A percentile compares a stretch with the other conserved stretches of the same genome.
Evolutionary conservation across 2,113 vertebrate species (phyloP).

Genomic region (Erythrocercus mccallii): DNA sequence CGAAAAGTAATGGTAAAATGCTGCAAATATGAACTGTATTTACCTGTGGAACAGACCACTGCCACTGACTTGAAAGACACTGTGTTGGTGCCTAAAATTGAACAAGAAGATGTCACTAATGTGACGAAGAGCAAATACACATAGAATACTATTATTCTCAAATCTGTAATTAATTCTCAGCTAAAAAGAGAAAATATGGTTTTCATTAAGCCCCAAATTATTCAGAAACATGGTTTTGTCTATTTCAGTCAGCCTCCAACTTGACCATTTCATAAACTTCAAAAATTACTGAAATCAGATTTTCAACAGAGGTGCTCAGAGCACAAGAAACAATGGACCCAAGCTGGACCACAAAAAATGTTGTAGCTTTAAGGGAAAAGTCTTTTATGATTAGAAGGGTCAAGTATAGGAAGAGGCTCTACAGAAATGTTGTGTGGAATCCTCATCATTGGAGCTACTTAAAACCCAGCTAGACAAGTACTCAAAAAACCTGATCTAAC

Average conservation of each 20-base stretch:
- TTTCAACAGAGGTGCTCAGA: background rate
- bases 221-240: background rate
- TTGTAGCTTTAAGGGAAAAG: background rate
- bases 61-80: conserved; percentile 75
- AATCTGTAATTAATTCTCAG: background rate
- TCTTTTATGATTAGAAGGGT: background rate
- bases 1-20: background rate
- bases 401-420: background rate
- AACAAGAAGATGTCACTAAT: background rate
- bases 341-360: background rate
- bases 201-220: background rate
- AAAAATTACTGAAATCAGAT: background rate
- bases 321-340: background rate
- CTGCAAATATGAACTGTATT: background rate
- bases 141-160: background rate
- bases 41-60: conserved; percentile 79
- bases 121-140: background rate
- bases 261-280: background rate
- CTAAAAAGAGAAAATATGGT: background rate
- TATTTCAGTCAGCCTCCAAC: background rate
- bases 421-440: background rate
- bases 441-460: background rate
- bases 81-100: conserved; percentile 69
- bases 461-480: background rate
- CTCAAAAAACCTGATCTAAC: background rate